Base-by-base conservation (phyloP, 2,797 vertebrate species). In the Pipistrellus kuhlii region DNA sequence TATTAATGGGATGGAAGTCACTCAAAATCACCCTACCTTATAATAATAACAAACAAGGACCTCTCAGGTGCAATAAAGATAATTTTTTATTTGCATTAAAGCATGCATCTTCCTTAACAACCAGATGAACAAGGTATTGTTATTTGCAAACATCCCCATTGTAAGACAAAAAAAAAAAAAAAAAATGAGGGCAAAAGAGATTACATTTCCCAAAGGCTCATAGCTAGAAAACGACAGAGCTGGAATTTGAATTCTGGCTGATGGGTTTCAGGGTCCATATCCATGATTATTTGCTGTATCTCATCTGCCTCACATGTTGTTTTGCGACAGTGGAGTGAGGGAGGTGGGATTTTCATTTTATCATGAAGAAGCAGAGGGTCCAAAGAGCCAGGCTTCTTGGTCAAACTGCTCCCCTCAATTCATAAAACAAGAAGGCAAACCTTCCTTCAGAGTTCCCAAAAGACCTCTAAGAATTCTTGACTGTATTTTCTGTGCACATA, bases 151-250 rank as follows among this genome's bases (percentile, higher is more conserved):
- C 17, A 71, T 46, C 5, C 7, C 4, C n/a, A 66, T 57, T 89
- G 83, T 59, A 59, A 78, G 48, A 48, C n/a, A n/a, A n/a, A 83
- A 48, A 80, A 66, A 82, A 92, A 90, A 55, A 20, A 53, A 90
- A 55, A 20, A 53, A 17, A 3, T 59, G 7, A 76, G 27, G 10
- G 10, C 18, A n/a, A 91, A 82, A 82, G 17, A 75, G 23, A 55
- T 14, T 71, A 66, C 46, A 11, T 76, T 77, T 71, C 5, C 30
- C 6, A 46, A 51, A 51, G 3, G 20, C 55, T 8, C 5, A 82
- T 3, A 91, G 20, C 46, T 51, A 81, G 20, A 15, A 69, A 80
- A 4, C 13, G 12, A 44, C 20, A 85, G 32, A 69, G 3, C 12
- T 90, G 23, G 3, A 1, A n/a, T 85, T 73, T 83, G 48, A 88